These are phyloP conservation scores for Aethina tumida DNA, from an alignment of 1,140 invertebrate species.

Conservation along the genomic window DNA sequence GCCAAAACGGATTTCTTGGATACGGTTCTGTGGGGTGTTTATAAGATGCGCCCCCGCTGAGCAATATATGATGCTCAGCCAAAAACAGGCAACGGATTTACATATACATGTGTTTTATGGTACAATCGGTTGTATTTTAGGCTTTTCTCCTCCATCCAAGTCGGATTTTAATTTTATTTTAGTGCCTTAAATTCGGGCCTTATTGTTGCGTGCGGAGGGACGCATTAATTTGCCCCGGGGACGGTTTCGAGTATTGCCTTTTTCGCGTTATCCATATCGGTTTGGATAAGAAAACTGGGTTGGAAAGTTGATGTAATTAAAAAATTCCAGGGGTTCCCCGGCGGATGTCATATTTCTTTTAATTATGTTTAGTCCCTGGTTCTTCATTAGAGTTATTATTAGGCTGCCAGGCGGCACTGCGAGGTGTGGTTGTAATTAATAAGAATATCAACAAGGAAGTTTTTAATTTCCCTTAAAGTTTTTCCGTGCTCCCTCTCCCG, in stretches of 20 bases:
- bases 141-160: constrained; percentile 22
- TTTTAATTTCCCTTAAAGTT: no score
- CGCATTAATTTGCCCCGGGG: no score
- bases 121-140: constrained; percentile 30
- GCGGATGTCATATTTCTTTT: no score
- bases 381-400: no score
- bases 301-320: no score
- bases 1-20: no score
- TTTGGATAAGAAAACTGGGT: not conserved
- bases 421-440: no score
- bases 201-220: constrained; percentile 6
- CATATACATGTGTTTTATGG: constrained; percentile 37
- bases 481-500: no score
- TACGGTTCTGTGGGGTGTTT: constrained; percentile 17
- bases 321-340: no score
- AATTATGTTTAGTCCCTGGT: no score
- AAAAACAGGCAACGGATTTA: constrained; percentile 32
- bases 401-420: no score
- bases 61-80: constrained; percentile 31
- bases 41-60: constrained; percentile 28
- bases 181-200: constrained; percentile 20
- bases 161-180: constrained; percentile 33
- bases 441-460: no score
- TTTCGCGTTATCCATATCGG: not conserved
- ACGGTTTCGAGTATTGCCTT: constrained; percentile 7